Evolutionary conservation across 2,797 vertebrate genomes (phyloP).

Genomic region (Liasis olivaceus): DNA sequence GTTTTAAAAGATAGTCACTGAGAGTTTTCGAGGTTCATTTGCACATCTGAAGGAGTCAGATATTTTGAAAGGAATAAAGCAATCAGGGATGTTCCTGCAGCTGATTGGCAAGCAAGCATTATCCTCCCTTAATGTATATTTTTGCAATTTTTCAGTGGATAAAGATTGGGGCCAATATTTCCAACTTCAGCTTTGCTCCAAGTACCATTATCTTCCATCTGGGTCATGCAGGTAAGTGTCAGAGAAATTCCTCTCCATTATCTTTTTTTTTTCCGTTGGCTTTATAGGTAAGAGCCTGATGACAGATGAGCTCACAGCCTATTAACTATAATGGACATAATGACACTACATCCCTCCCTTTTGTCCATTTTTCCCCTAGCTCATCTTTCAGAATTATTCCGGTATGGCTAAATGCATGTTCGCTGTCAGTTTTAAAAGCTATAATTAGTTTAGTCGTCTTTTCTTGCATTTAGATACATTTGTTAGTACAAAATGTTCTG

Average conservation of each 20-base stretch:
- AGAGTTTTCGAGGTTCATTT: neutral
- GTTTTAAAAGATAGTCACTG: neutral
- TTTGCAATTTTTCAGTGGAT: slow-evolving; percentile 83
- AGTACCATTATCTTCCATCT: slow-evolving; percentile 94
- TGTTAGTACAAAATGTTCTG: slow-evolving; percentile 69
- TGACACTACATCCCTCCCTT: slow-evolving; percentile 72
- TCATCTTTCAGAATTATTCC: slow-evolving; percentile 71
- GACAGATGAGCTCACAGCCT: slow-evolving; percentile 69
- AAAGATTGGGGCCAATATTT: slow-evolving; percentile 96
- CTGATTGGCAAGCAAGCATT: slow-evolving; percentile 36
- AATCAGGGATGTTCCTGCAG: neutral
- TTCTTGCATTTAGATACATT: slow-evolving; percentile 66
- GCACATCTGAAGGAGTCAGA: neutral
- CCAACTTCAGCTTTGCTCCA: slow-evolving; percentile 94
- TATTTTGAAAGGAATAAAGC: neutral
- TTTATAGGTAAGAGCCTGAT: slow-evolving; percentile 57
- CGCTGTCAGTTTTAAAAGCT: slow-evolving; percentile 70
- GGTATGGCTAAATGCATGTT: slow-evolving; percentile 70
- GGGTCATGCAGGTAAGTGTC: slow-evolving; percentile 91
- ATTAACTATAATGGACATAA: slow-evolving; percentile 81
- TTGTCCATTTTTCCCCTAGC: slow-evolving; percentile 58
- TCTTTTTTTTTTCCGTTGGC: slow-evolving; percentile 68
- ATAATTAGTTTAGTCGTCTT: slow-evolving; percentile 62
- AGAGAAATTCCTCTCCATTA: slow-evolving; percentile 65
- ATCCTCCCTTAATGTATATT: neutral